Conservation (phyloP, 2,888 invertebrate genomes). For the Agrilus mali region DNA sequence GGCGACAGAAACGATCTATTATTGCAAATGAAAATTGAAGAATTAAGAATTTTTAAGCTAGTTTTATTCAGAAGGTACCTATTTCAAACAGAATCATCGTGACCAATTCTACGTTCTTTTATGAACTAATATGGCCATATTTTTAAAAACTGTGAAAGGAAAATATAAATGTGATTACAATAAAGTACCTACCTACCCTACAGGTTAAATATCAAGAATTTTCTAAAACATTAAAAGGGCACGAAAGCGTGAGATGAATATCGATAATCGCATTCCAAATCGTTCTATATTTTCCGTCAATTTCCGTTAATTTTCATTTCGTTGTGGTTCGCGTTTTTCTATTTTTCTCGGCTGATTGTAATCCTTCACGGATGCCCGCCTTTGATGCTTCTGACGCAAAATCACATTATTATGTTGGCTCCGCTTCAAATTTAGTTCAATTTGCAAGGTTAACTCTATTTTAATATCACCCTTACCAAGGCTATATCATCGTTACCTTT, state of each 20-base stretch:
- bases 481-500: slow-evolving; percentile 5
- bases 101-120: too few relatives aligned
- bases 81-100: too few relatives aligned
- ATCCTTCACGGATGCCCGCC: slow-evolving; percentile 29
- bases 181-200: too few relatives aligned
- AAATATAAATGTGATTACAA: too few relatives aligned
- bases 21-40: too few relatives aligned
- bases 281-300: slow-evolving; percentile 35
- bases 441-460: slow-evolving; percentile 11
- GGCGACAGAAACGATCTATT: too few relatives aligned
- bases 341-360: slow-evolving; percentile 35
- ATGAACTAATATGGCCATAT: too few relatives aligned
- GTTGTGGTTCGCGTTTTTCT: slow-evolving; percentile 33
- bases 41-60: too few relatives aligned
- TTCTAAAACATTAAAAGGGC: too few relatives aligned
- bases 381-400: slow-evolving; percentile 19
- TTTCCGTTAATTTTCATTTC: slow-evolving; percentile 37
- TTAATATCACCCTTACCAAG: slow-evolving; percentile 8
- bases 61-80: too few relatives aligned
- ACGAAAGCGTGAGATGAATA: not conserved
- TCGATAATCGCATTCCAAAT: slow-evolving; percentile 10
- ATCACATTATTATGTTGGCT: slow-evolving; percentile 32
- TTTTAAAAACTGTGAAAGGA: too few relatives aligned
- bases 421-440: slow-evolving; percentile 28
- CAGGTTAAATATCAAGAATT: too few relatives aligned